phyloP scores from a whole-genome alignment of 2,797 vertebrate genomes.

The Parotocinclus haroldoi region DNA sequence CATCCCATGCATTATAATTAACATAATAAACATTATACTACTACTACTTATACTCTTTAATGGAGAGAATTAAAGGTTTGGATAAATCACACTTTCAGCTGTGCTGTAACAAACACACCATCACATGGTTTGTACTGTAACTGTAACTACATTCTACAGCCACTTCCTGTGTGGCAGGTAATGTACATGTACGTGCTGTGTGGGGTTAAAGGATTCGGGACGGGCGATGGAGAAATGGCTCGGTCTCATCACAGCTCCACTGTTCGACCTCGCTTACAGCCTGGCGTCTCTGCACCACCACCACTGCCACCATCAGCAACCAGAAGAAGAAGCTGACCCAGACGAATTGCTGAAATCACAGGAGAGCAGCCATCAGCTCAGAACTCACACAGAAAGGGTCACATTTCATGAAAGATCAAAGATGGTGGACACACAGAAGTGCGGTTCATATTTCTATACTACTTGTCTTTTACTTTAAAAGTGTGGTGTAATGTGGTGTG shows the following conservation, averaged over 20 bases:
- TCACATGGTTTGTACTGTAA: too few relatives aligned
- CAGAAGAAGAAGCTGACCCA: slow-evolving; percentile 87
- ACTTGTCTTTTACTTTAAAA: background rate
- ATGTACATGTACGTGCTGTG: too few relatives aligned
- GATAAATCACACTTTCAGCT: background rate
- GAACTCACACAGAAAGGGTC: too few relatives aligned
- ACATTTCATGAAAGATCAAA: too few relatives aligned
- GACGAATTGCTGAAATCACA: slow-evolving; percentile 68
- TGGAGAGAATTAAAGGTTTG: too few relatives aligned
- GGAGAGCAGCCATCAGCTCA: background rate
- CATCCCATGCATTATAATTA: too few relatives aligned
- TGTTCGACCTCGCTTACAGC: slow-evolving; percentile 48
- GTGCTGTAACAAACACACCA: background rate
- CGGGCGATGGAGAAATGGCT: slow-evolving; percentile 67
- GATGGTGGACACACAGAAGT: background rate
- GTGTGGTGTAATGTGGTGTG: background rate
- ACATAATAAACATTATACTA: too few relatives aligned
- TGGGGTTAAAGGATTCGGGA: slow-evolving; percentile 54
- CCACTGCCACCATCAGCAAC: slow-evolving; percentile 67
- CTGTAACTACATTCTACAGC: too few relatives aligned
- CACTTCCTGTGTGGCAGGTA: too few relatives aligned
- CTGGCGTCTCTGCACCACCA: slow-evolving; percentile 52
- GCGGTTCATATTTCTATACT: background rate
- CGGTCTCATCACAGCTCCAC: slow-evolving; percentile 67
- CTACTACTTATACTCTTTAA: too few relatives aligned